Percentiles rank a stretch among this genome's conserved stretches.
Conservation (phyloP, 2,113 vertebrate genomes). For the Podarcis raffonei region DNA sequence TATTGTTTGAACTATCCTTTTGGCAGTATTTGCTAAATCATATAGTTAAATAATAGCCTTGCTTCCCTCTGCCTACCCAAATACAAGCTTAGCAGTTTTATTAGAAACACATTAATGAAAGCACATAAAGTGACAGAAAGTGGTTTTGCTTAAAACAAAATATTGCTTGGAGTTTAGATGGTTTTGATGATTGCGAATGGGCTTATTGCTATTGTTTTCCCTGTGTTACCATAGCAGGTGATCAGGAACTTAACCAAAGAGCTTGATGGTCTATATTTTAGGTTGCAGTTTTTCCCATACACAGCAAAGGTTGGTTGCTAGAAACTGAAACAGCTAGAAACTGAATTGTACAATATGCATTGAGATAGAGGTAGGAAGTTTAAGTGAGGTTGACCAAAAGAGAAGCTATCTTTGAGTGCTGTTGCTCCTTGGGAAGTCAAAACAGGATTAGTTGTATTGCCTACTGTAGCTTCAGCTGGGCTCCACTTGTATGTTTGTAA, state of each 20-base stretch:
- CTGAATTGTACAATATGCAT: neutral
- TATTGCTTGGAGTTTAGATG: neutral
- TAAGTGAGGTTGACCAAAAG: neutral
- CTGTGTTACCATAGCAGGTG: neutral
- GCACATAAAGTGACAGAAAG: neutral
- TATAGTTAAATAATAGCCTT: neutral
- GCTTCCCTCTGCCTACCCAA: neutral
- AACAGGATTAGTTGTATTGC: neutral
- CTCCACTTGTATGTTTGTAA: neutral
- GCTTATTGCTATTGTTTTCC: neutral
- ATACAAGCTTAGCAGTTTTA: neutral
- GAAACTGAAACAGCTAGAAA: neutral
- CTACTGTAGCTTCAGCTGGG: neutral
- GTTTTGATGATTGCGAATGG: neutral
- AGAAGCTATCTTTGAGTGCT: neutral
- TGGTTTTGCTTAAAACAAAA: neutral
- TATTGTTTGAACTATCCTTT: conserved; percentile 1
- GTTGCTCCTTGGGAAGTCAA: neutral
- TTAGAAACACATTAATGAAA: neutral
- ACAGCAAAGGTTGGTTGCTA: neutral
- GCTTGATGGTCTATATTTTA: neutral
- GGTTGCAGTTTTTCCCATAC: neutral
- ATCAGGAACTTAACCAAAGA: neutral
- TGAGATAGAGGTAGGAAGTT: neutral
- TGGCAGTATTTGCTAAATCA: neutral